These are phyloP conservation scores for Herpetotheres cachinnans DNA, from an alignment of 2,113 vertebrate genomes.

Conservation along the genomic window DNA sequence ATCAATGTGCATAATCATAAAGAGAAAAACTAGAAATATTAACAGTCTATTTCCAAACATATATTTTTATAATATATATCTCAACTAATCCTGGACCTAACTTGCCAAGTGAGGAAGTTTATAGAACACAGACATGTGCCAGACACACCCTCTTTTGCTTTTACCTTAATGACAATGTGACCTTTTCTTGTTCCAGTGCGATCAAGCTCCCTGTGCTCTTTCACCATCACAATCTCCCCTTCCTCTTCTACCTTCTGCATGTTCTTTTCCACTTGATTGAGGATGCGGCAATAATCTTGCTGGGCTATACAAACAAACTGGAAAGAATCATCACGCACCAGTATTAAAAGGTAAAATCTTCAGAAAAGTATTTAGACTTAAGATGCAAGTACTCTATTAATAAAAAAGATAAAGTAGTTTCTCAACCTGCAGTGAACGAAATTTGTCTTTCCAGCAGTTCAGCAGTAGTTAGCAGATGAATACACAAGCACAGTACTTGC, in stretches of 20 bases:
- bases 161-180: constrained; percentile 98
- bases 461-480: background rate
- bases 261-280: constrained; percentile 99
- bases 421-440: background rate
- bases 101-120: background rate
- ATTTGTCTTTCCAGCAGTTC: background rate
- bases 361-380: background rate
- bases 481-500: background rate
- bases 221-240: constrained; percentile 99
- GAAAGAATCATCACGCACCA: constrained; percentile 19
- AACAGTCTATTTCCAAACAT: background rate
- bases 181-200: constrained; percentile 97
- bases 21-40: background rate
- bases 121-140: background rate
- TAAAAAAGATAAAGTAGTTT: background rate
- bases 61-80: background rate
- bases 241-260: constrained; percentile 99
- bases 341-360: constrained; percentile 27
- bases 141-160: background rate
- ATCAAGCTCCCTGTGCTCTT: constrained; percentile 96
- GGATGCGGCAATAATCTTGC: constrained; percentile 98
- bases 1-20: background rate
- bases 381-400: constrained; percentile 28
- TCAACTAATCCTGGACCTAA: background rate
- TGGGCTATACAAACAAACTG: constrained; percentile 99